Evolutionary conservation across 2,888 invertebrate genomes (phyloP).

Genomic region (Tipula unca): DNA sequence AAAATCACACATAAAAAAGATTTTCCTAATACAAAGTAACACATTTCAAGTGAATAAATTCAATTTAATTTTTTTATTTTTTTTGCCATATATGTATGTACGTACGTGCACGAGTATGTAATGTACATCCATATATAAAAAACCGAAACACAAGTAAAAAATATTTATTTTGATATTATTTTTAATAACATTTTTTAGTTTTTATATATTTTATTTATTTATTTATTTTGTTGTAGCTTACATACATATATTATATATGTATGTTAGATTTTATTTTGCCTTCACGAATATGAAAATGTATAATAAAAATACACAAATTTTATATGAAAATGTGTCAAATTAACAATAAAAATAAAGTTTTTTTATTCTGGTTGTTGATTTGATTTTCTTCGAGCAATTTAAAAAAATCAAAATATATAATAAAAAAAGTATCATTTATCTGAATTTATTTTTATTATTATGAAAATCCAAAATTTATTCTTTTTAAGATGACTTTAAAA

Average conservation of each 20-base stretch:
- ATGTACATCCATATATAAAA: background rate
- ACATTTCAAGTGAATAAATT: constrained; percentile 19
- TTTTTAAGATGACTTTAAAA: background rate
- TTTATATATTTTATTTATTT: constrained; percentile 3
- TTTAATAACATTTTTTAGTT: constrained; percentile 14
- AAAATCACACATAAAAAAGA: background rate
- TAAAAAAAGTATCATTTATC: background rate
- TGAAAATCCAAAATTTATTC: background rate
- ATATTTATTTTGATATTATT: background rate
- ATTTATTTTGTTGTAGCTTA: background rate
- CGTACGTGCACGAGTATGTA: background rate
- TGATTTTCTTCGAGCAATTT: background rate
- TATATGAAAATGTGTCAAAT: background rate
- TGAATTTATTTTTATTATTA: background rate
- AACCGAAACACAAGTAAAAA: background rate
- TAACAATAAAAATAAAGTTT: background rate
- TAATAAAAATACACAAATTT: background rate
- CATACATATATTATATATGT: background rate
- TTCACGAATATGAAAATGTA: background rate
- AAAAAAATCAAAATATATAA: background rate
- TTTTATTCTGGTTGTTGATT: background rate
- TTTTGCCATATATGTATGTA: background rate
- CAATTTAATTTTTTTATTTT: constrained; percentile 9
- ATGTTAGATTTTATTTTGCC: background rate
- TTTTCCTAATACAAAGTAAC: constrained; percentile 15